Conservation (phyloP, 2,888 invertebrate species). For the Macrophya annulata region DNA sequence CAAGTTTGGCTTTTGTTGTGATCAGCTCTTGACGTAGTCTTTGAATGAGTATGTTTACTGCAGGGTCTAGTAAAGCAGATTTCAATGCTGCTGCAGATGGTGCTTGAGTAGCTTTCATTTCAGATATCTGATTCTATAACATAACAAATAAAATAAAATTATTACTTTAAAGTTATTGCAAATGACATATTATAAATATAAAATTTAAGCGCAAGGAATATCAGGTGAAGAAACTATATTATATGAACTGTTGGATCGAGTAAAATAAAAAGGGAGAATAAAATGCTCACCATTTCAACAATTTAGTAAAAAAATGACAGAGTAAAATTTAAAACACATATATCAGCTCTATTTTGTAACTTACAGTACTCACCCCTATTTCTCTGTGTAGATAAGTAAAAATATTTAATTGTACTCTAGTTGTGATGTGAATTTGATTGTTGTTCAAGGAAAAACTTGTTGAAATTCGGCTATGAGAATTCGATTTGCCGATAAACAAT, state of each 20-base stretch:
- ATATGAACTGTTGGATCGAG: neutral
- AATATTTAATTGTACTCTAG: constrained; percentile 32
- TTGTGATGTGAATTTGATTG: constrained; percentile 37
- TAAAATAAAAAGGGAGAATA: neutral
- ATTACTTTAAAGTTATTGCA: neutral
- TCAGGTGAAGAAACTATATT: neutral
- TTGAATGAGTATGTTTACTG: constrained; percentile 96
- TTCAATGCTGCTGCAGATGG: constrained; percentile 89
- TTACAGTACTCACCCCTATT: constrained; percentile 8
- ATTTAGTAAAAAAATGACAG: constrained; percentile 56
- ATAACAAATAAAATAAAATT: constrained; percentile 49
- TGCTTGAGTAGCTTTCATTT: constrained; percentile 94
- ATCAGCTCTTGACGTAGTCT: constrained; percentile 95
- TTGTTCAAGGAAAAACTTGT: constrained; percentile 33
- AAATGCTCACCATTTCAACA: neutral
- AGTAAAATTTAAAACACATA: neutral
- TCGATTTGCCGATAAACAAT: neutral
- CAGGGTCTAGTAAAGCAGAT: constrained; percentile 95
- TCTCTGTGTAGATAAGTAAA: constrained; percentile 1
- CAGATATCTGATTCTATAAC: constrained; percentile 93
- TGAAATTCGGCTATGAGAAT: neutral
- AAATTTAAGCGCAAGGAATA: neutral
- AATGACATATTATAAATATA: neutral
- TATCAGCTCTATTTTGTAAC: neutral
- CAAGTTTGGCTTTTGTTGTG: constrained; percentile 93